Evolutionary conservation across 2,888 invertebrate genomes (phyloP).

Genomic region (Andrena trimmerana): DNA sequence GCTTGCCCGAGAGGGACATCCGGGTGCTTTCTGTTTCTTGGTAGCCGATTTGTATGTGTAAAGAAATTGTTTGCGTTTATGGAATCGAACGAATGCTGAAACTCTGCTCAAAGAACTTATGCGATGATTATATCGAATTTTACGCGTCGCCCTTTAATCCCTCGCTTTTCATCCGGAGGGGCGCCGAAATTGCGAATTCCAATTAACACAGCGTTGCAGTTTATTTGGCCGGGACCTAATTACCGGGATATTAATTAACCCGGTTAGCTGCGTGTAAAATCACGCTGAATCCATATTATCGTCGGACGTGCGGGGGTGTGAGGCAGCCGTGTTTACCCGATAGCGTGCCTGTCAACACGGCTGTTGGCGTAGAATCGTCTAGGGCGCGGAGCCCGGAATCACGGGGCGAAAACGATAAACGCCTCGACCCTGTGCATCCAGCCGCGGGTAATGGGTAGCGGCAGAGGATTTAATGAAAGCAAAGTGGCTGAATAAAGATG

Average conservation of each 20-base stretch:
- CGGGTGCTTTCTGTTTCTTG: too few species aligned
- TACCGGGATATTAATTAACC: constrained; percentile 20
- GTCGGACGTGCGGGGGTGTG: background rate
- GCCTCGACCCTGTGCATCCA: background rate
- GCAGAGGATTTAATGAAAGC: constrained; percentile 33
- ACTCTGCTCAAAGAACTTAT: background rate
- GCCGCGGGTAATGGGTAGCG: background rate
- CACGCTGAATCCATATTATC: constrained; percentile 12
- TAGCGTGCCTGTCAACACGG: constrained; percentile 22
- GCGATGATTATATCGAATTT: background rate
- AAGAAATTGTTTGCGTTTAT: too few species aligned
- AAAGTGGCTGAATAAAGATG: constrained; percentile 44
- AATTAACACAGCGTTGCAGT: background rate
- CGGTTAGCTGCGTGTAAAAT: constrained; percentile 11
- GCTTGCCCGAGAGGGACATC: too few species aligned
- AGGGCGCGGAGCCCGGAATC: background rate
- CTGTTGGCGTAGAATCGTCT: constrained; percentile 15
- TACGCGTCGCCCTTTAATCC: background rate
- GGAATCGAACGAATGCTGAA: background rate
- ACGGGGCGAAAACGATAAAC: constrained; percentile 26
- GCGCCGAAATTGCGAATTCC: background rate
- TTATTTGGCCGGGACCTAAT: background rate
- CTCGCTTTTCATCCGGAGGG: background rate
- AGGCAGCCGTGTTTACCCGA: background rate
- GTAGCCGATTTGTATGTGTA: too few species aligned